A percentile compares a stretch with the other conserved stretches of the same genome.
Evolutionary conservation across 2,797 vertebrate species (phyloP).

Genomic region (Lacerta viridis): DNA sequence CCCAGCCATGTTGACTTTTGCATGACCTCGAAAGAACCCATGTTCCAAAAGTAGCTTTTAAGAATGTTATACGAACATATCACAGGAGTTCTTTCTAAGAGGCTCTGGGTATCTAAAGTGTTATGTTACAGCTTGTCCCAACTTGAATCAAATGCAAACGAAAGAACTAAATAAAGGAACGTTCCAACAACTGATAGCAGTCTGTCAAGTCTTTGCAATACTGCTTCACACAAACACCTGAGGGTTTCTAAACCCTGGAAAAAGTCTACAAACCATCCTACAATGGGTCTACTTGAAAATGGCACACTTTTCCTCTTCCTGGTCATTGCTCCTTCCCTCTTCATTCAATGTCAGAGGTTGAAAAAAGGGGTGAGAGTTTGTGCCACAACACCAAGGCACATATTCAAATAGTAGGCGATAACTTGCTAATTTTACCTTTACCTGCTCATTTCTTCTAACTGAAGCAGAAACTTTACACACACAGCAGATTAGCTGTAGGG

Average conservation of each 20-base stretch:
- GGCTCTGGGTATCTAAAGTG: not conserved
- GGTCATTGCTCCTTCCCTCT: not conserved
- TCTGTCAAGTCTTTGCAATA: not conserved
- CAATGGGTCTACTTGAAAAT: not conserved
- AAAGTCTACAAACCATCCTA: not conserved
- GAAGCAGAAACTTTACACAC: not conserved
- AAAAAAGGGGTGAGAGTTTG: not conserved
- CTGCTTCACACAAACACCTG: not conserved
- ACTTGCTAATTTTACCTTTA: constrained; percentile 7
- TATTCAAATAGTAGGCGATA: not conserved
- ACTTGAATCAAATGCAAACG: not conserved
- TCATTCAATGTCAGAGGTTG: not conserved
- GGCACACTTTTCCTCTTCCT: not conserved
- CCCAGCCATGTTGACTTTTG: not conserved
- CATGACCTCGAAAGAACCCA: not conserved
- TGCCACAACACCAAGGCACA: not conserved
- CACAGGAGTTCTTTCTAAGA: constrained; percentile 4
- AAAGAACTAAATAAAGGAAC: not conserved
- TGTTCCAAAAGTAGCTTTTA: not conserved
- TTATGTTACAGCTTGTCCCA: not conserved
- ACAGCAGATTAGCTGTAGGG: not conserved
- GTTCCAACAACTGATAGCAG: not conserved
- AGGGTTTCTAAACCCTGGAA: not conserved
- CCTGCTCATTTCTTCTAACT: not conserved
- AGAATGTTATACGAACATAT: not conserved